phyloP scores from a whole-genome alignment of 2,113 vertebrate species.

The Mesitornis unicolor region DNA sequence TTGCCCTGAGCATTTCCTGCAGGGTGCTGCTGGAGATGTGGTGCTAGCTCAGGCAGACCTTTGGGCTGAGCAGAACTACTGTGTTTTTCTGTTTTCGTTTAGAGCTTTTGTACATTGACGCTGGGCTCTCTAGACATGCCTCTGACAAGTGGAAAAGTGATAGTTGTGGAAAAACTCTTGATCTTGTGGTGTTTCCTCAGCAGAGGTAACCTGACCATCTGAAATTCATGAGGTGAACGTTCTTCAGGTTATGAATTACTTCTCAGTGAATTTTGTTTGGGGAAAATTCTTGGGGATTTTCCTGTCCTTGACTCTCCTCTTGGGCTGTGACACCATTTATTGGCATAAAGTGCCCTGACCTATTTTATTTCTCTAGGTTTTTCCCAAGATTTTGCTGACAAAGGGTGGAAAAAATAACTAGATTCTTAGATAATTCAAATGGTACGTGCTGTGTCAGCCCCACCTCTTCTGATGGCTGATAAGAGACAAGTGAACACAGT shows the following conservation, averaged over 20 bases:
- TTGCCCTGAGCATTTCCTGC: background rate
- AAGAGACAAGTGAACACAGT: background rate
- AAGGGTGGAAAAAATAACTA: background rate
- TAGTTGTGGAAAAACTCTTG: background rate
- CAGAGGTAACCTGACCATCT: background rate
- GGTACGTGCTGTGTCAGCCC: background rate
- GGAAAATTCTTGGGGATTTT: conserved; percentile 13
- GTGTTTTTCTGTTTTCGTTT: background rate
- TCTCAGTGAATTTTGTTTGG: background rate
- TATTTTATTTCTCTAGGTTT: conserved; percentile 12
- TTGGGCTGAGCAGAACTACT: background rate
- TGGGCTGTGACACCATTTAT: background rate
- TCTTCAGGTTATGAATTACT: background rate
- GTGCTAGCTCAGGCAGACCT: background rate
- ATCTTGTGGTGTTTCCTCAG: background rate
- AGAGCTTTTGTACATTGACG: background rate
- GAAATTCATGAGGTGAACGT: background rate
- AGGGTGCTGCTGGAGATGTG: background rate
- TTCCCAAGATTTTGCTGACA: background rate
- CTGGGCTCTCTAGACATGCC: background rate
- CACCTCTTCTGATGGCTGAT: conserved; percentile 10
- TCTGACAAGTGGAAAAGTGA: background rate
- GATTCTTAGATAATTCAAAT: conserved; percentile 30
- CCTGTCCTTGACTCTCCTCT: background rate
- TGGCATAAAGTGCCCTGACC: background rate